Evolutionary conservation across 1,140 invertebrate species (phyloP).

Genomic region (Ceratosolen fusciceps): DNA sequence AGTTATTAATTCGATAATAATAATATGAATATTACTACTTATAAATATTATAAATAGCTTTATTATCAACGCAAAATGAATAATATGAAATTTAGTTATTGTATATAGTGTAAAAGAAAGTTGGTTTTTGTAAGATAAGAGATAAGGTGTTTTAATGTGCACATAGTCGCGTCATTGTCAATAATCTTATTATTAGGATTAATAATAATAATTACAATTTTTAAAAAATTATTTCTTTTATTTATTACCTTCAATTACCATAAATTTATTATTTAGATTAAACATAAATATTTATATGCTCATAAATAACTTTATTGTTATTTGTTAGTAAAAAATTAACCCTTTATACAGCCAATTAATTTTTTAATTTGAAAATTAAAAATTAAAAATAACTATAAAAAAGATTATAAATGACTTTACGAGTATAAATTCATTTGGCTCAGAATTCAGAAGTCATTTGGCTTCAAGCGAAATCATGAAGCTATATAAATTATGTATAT

Average conservation of each 20-base stretch:
- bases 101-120: conserved; percentile 74
- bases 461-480: too few relatives aligned
- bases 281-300: too few relatives aligned
- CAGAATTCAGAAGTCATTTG: too few relatives aligned
- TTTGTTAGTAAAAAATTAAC: too few relatives aligned
- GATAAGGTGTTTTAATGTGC: conserved; percentile 75
- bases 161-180: conserved; percentile 74
- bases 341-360: too few relatives aligned
- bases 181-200: conserved; percentile 73
- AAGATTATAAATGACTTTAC: too few relatives aligned
- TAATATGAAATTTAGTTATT: conserved; percentile 70
- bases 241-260: conserved; percentile 9
- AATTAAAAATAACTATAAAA: too few relatives aligned
- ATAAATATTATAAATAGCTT: conserved; percentile 66
- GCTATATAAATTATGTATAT: too few relatives aligned
- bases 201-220: conserved; percentile 73
- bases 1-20: conserved; percentile 59
- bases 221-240: conserved; percentile 53
- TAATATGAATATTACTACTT: conserved; percentile 64
- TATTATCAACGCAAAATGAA: conserved; percentile 66
- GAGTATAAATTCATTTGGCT: too few relatives aligned
- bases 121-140: conserved; percentile 75
- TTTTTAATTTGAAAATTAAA: too few relatives aligned
- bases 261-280: background rate
- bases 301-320: too few relatives aligned